A percentile compares a stretch with the other conserved stretches of the same genome.
These are phyloP conservation scores for Corapipo altera DNA, from an alignment of 2,113 vertebrate species.

Conservation along the genomic window DNA sequence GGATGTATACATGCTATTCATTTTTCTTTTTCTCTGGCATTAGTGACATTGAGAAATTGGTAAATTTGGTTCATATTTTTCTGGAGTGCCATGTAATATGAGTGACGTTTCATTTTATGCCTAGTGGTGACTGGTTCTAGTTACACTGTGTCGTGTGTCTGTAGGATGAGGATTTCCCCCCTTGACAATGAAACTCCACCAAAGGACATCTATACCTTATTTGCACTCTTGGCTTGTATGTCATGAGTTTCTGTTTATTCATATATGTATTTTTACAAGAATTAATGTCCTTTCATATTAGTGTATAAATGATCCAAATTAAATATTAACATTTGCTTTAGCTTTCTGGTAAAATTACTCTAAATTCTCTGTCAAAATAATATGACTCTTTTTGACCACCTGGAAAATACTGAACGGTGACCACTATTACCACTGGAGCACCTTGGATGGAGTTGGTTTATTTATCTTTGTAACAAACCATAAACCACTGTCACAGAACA, in stretches of 20 bases:
- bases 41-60: background rate
- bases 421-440: background rate
- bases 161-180: background rate
- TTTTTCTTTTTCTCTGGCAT: background rate
- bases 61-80: background rate
- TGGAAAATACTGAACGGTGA: background rate
- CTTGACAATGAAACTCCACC: background rate
- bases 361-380: background rate
- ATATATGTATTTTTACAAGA: background rate
- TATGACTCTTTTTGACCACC: background rate
- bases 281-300: background rate
- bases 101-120: background rate
- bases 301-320: background rate
- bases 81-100: background rate
- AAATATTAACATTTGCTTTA: background rate
- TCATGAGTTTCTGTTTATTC: background rate
- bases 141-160: background rate
- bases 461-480: background rate
- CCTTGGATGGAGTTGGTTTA: background rate
- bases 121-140: background rate
- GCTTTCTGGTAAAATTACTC: background rate
- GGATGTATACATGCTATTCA: background rate
- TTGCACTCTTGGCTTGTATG: background rate
- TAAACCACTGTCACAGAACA: background rate
- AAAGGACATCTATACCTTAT: background rate